A percentile compares a stretch with the other conserved stretches of the same genome.
Conservation (phyloP, 2,797 vertebrate genomes). For the Tangara arthus region DNA sequence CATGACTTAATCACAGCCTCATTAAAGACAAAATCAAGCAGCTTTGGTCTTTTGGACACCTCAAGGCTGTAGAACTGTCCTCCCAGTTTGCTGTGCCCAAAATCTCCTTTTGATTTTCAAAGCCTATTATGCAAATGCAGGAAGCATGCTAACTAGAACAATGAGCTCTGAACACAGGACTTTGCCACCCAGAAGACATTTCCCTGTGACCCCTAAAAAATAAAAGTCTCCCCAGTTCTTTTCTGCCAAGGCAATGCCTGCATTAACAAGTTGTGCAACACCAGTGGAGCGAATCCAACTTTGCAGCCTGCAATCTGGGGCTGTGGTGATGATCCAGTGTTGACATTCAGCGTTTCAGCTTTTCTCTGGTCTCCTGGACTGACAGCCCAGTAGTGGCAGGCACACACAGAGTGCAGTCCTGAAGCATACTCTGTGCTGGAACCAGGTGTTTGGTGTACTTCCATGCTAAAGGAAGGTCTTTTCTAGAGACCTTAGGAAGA, state of each 20-base stretch:
- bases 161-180: neutral
- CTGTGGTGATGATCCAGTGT: neutral
- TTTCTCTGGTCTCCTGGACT: neutral
- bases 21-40: neutral
- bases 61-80: neutral
- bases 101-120: neutral
- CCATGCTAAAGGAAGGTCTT: neutral
- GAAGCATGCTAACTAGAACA: neutral
- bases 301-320: fast-evolving
- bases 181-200: neutral
- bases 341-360: neutral
- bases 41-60: neutral
- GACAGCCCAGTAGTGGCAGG: neutral
- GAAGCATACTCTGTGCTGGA: neutral
- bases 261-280: neutral
- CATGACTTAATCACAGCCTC: neutral
- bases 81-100: neutral
- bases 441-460: neutral
- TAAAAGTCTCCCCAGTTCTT: neutral
- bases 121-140: neutral
- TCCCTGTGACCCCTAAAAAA: neutral
- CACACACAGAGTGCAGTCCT: neutral
- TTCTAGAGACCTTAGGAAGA: neutral
- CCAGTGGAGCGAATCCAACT: neutral
- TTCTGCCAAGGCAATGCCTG: neutral